Conservation (phyloP, 2,888 invertebrate species). For the Amphipyra tragopoginis region DNA sequence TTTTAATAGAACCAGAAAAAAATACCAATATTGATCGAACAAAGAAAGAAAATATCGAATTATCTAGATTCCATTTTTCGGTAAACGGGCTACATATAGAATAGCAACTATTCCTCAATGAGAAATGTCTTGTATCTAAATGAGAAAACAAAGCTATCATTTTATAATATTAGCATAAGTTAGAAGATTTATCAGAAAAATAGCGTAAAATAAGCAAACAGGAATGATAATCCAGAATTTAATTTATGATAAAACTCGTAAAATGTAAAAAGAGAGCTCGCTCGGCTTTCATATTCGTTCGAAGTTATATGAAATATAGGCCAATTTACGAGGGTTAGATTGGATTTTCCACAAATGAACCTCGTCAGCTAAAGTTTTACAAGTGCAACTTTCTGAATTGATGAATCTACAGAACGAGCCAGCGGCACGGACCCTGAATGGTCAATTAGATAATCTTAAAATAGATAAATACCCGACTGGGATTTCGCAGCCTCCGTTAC, state of each 20-base stretch:
- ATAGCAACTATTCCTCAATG: not conserved
- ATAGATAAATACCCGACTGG: conserved; percentile 12
- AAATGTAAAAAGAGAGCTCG: conserved; percentile 4
- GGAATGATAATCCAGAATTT: not conserved
- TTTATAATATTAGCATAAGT: not conserved
- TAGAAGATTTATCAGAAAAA: not conserved
- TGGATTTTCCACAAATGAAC: conserved; percentile 33
- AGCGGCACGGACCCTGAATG: not conserved
- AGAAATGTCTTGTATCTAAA: not conserved
- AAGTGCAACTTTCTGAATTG: conserved; percentile 38
- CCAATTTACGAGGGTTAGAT: conserved; percentile 27
- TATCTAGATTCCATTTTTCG: not conserved
- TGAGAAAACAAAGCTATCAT: not conserved
- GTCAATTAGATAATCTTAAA: conserved; percentile 28
- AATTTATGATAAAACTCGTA: conserved; percentile 2
- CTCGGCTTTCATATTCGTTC: conserved; percentile 15
- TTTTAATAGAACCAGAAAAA: conserved; percentile 16
- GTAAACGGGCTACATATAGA: too few species aligned
- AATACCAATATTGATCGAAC: not conserved
- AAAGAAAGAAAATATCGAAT: not conserved
- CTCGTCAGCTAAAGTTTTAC: conserved; percentile 30
- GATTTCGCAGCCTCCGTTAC: conserved; percentile 9
- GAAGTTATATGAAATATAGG: conserved; percentile 40
- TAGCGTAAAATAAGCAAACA: not conserved
- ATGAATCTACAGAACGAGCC: conserved; percentile 21